phyloP scores from a whole-genome alignment of 2,797 vertebrate species.

The Macrochelys suwanniensis region DNA sequence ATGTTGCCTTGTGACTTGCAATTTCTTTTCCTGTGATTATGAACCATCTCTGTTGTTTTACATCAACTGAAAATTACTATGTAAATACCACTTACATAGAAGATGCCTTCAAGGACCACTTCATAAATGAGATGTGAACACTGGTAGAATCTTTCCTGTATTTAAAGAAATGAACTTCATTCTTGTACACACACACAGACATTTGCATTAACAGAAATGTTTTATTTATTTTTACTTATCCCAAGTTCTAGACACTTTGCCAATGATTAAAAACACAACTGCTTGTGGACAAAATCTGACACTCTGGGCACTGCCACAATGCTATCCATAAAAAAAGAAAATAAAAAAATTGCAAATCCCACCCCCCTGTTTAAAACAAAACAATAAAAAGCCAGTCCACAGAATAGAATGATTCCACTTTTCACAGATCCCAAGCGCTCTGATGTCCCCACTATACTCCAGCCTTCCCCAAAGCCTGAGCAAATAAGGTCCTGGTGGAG shows the following conservation, averaged over 20 bases:
- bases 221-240: background rate
- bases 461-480: background rate
- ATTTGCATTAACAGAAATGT: background rate
- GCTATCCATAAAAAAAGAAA: fast-evolving
- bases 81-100: conserved; percentile 21
- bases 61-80: conserved; percentile 37
- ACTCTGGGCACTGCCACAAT: background rate
- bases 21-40: background rate
- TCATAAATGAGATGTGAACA: background rate
- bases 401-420: background rate
- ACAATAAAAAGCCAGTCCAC: background rate
- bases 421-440: background rate
- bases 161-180: background rate
- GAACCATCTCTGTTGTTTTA: background rate
- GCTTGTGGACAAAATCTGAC: background rate
- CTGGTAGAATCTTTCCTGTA: background rate
- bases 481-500: background rate
- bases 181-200: background rate
- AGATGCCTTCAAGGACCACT: background rate
- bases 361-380: fast-evolving
- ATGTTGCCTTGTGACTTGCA: conserved; percentile 35
- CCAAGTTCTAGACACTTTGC: background rate
- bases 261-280: background rate
- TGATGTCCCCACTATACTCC: fast-evolving
- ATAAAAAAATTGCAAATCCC: background rate